Evolutionary conservation across 2,888 invertebrate genomes (phyloP).

Genomic region (Erebia aethiops): DNA sequence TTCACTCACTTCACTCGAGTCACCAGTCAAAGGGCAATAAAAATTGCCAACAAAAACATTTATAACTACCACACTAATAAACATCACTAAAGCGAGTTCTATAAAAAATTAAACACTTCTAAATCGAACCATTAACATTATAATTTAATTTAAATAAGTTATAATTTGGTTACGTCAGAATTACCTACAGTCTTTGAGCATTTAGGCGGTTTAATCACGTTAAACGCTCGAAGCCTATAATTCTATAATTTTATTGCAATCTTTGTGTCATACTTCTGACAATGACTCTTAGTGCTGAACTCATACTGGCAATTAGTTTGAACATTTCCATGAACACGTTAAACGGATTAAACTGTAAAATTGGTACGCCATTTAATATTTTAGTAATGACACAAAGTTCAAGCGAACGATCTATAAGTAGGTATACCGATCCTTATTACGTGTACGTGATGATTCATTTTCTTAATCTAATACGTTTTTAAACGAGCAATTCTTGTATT

Average conservation of each 20-base stretch:
- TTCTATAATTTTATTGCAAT: slow-evolving; percentile 14
- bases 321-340: slow-evolving; percentile 19
- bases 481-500: too few relatives aligned
- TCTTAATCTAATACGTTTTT: too few relatives aligned
- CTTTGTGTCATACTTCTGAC: slow-evolving; percentile 21
- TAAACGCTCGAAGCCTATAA: too few relatives aligned
- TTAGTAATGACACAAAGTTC: slow-evolving; percentile 7
- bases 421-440: too few relatives aligned
- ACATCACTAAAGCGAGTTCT: background rate
- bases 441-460: too few relatives aligned
- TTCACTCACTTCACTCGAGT: too few relatives aligned
- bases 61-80: too few relatives aligned
- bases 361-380: slow-evolving; percentile 7
- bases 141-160: slow-evolving; percentile 1
- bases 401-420: background rate
- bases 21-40: too few relatives aligned
- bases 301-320: slow-evolving; percentile 21
- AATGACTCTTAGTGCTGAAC: slow-evolving; percentile 22
- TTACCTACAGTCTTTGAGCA: background rate
- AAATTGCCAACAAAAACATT: too few relatives aligned
- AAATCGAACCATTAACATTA: background rate
- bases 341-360: slow-evolving; percentile 14
- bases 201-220: too few relatives aligned
- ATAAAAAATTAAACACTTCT: slow-evolving; percentile 11
- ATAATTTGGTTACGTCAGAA: slow-evolving; percentile 16